phyloP scores from a whole-genome alignment of 2,113 vertebrate genomes.

The Semnornis frantzii region DNA sequence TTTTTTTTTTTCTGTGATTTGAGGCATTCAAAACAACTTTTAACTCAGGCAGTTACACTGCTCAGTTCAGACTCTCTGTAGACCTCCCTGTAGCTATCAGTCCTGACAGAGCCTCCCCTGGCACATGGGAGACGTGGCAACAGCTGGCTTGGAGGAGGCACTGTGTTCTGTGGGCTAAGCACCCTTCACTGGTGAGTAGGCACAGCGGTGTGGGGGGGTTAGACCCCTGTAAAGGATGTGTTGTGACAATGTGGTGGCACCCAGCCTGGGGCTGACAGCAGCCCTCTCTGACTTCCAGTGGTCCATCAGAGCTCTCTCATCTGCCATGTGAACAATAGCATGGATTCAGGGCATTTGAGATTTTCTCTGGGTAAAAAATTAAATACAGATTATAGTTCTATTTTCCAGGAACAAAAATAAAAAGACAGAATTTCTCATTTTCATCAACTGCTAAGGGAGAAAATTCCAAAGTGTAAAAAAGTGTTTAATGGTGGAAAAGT shows the following conservation, averaged over 20 bases:
- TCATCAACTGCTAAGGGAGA: background rate
- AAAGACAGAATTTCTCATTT: background rate
- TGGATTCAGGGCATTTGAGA: background rate
- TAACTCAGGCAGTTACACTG: background rate
- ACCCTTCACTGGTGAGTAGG: accelerated
- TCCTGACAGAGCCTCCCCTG: background rate
- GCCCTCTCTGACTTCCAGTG: background rate
- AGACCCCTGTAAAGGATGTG: background rate
- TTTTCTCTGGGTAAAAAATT: background rate
- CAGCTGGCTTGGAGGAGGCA: background rate
- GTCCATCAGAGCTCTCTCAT: background rate
- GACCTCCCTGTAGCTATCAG: background rate
- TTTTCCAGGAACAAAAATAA: accelerated
- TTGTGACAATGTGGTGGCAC: accelerated
- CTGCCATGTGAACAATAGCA: background rate
- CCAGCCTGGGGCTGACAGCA: background rate
- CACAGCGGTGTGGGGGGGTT: accelerated
- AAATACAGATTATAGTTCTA: background rate
- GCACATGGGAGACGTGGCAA: background rate
- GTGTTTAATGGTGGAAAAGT: background rate
- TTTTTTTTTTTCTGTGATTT: background rate
- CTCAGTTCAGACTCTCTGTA: background rate
- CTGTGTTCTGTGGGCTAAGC: accelerated
- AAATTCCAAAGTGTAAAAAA: background rate
- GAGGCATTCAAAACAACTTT: background rate